Base-by-base conservation (phyloP, 2,797 vertebrate genomes). In the Chrosomus eos region DNA sequence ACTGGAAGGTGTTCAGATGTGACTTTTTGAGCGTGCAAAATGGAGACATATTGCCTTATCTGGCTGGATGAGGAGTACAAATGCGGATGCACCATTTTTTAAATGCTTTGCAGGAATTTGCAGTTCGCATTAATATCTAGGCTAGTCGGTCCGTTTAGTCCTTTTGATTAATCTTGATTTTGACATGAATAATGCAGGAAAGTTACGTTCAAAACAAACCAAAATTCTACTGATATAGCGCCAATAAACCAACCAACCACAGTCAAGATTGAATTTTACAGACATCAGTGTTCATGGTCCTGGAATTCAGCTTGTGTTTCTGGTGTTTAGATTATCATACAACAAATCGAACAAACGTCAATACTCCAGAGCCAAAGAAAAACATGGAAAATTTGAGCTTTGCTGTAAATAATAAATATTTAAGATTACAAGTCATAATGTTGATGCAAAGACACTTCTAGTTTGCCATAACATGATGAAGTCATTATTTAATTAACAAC, bases 371-470 rank as follows among this genome's bases (percentile, higher is more conserved):
- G 68, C 40, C 28, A 18, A 19, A 16, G 8, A 19, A 73, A 73
- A 62, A 31, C 80, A 73, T 45, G 26, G 26, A 45, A 73, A 82
- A 82, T 45, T n/a, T 73, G 11, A 82, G 55, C 5, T 23, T 36
- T 14, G 40, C 68, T 9, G 31, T 72, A 73, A 82, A 73, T 33
- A 48, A 82, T 81, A 72, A 45, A 73, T 62, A 73, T 82, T 72
- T 82, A 48, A 62, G 19, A 73, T 23, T 71, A 60, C 36, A 45
- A 72, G 36, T 31, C 28, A 53, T 26, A n/a, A 43, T 80, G 45
- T 51, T 68, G 64, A 38, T 4, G 14, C 53, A 60, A 43, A 60
- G 36, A 60, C 73, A 53, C 53, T 28, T 51, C 55, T 38, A 43
- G 23, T 72, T 43, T 33, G 26, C 38, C 36, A 72, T 60, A 26